phyloP scores from a whole-genome alignment of 1,140 invertebrate species.

The Oryctes rhinoceros region DNA sequence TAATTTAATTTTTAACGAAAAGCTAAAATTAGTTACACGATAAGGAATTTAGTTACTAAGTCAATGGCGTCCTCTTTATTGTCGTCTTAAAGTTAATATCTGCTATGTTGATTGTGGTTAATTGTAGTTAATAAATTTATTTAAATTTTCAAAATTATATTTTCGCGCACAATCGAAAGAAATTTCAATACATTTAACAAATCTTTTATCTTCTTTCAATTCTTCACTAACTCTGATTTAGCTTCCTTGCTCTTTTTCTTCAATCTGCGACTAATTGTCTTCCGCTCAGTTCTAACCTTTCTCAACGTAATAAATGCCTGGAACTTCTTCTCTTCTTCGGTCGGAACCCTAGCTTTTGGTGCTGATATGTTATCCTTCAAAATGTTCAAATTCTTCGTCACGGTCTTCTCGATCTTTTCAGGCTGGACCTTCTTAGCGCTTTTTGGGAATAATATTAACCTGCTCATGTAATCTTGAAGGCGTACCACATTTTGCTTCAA shows the following conservation, averaged over 20 bases:
- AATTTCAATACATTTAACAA: no score
- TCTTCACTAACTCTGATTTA: background rate
- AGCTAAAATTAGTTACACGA: background rate
- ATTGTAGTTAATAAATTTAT: no score
- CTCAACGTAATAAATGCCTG: slow-evolving; percentile 11
- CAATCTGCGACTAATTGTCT: background rate
- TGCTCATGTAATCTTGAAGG: background rate
- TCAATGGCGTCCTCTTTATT: no score
- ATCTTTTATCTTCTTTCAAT: no score
- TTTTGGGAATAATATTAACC: background rate
- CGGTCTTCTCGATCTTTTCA: background rate
- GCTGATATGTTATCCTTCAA: background rate
- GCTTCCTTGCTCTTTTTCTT: slow-evolving; percentile 9
- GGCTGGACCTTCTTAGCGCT: no score
- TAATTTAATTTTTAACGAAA: no score
- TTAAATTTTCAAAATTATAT: no score
- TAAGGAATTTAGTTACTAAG: background rate
- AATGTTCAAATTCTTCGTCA: background rate
- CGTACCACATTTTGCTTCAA: slow-evolving; percentile 17
- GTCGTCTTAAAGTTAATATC: no score
- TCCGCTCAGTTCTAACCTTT: background rate
- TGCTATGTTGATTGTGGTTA: no score
- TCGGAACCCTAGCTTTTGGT: slow-evolving; percentile 28
- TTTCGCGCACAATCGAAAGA: no score
- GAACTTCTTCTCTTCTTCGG: slow-evolving; percentile 28